Conservation (phyloP, 2,888 invertebrate genomes). For the Eurytoma adleriae region DNA sequence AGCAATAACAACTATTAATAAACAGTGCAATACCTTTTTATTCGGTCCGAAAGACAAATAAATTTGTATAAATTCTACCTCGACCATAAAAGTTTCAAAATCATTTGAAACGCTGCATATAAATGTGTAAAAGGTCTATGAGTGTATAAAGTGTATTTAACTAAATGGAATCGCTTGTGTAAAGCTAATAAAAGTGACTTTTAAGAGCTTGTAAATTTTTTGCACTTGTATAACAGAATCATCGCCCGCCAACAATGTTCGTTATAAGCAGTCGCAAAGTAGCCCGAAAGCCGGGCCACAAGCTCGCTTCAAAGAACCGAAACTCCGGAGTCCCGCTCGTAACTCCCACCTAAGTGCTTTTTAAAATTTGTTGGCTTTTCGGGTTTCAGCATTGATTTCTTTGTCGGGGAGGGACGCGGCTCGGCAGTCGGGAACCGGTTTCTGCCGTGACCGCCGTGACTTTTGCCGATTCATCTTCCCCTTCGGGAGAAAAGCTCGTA, state of each 20-base stretch:
- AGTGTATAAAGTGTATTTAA: neutral
- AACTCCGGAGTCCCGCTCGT: conserved; percentile 29
- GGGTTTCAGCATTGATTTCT: conserved; percentile 27
- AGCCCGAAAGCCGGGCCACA: conserved; percentile 28
- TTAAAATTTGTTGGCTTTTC: conserved; percentile 45
- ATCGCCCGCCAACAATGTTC: conserved; percentile 31
- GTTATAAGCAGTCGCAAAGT: conserved; percentile 28
- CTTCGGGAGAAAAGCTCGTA: conserved; percentile 22
- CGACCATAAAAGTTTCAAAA: neutral
- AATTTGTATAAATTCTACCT: neutral
- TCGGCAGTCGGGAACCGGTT: conserved; percentile 33
- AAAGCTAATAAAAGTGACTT: neutral
- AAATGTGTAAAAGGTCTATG: neutral
- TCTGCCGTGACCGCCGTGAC: neutral
- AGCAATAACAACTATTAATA: too few species aligned
- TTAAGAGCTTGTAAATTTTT: conserved; percentile 15
- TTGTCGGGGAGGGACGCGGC: conserved; percentile 15
- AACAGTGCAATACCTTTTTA: too few species aligned
- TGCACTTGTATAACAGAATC: conserved; percentile 20
- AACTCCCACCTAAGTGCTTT: conserved; percentile 41
- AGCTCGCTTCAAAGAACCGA: conserved; percentile 6
- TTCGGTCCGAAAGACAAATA: too few species aligned
- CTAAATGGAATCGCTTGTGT: neutral
- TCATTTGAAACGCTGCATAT: neutral
- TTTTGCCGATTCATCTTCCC: neutral